Evolutionary conservation across 2,888 invertebrate species (phyloP).

Genomic region (Chrysopilus asiliformis): DNA sequence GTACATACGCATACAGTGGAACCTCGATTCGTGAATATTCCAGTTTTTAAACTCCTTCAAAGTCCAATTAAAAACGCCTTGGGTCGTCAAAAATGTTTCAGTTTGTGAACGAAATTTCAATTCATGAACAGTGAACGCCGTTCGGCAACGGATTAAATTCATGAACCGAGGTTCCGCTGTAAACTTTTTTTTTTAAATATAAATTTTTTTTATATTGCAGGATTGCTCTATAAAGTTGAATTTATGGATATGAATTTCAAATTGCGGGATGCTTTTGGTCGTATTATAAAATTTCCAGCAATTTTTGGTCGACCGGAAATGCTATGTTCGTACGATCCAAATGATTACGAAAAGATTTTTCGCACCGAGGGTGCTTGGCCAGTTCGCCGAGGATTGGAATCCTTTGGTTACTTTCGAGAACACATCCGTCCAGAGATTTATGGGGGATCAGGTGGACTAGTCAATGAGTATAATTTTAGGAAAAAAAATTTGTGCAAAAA

Average conservation of each 20-base stretch:
- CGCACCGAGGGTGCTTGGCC: slow-evolving; percentile 40
- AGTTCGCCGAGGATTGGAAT: slow-evolving; percentile 31
- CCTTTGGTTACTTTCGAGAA: slow-evolving; percentile 34
- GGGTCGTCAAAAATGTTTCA: too few relatives aligned
- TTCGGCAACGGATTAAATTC: too few relatives aligned
- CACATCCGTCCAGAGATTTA: slow-evolving; percentile 32
- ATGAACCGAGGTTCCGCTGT: too few relatives aligned
- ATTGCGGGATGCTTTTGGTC: slow-evolving; percentile 28
- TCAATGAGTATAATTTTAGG: slow-evolving; percentile 22
- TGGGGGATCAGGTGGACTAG: slow-evolving; percentile 24
- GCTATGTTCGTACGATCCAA: slow-evolving; percentile 39
- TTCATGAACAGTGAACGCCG: too few relatives aligned
- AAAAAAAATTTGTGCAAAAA: neutral
- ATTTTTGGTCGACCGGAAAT: slow-evolving; percentile 27
- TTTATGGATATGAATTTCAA: slow-evolving; percentile 22
- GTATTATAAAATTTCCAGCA: slow-evolving; percentile 34
- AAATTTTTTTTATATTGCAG: slow-evolving; percentile 13
- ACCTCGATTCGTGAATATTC: too few relatives aligned
- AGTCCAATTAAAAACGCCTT: too few relatives aligned
- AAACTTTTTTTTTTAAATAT: too few relatives aligned
- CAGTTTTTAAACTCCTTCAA: too few relatives aligned
- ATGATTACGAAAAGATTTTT: slow-evolving; percentile 36
- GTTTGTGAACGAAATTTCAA: too few relatives aligned
- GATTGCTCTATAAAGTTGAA: slow-evolving; percentile 21
- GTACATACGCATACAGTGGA: too few relatives aligned